Evolutionary conservation across 2,797 vertebrate genomes (phyloP), one percentile per base, ranked within the genome.

Genomic region (Hemibagrus guttatus): DNA sequence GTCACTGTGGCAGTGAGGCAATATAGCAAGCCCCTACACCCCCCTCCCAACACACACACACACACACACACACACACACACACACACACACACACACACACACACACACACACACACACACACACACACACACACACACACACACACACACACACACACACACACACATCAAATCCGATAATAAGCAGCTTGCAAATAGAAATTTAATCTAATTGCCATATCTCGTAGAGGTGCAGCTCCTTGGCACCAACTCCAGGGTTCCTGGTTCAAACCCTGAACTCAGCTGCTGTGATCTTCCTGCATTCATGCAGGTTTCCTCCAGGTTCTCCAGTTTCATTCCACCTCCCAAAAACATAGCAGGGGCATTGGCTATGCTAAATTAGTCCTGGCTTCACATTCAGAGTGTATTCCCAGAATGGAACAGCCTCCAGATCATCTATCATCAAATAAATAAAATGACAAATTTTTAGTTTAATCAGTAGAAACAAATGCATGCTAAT

Each of bases 191-290:
- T 54, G 56, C 52, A 83, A n/a, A 71, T 56, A 71, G 28, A 54
- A 71, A 58, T 54, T 84, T 28, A 64, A 12, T 12, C 46, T 52
- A 78, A 54, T 64, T 84, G 72, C 26, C 46, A 78, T 52, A 78
- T 54, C 39, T 83, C 8, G 52, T 42, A 35, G 58, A 7, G 11
- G 54, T 80, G 56, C 58, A 61, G 13, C 6, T 3, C 12, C 12
- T 42, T 63, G 35, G 56, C 23, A 52, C 42, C 3, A 4, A 1
- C 61, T 64, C 8, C 42, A 81, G 26, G 17, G 39, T 31, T n/a
- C 2, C 54, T 23, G 28, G 54, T 19, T 78, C 2, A 39, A 1
- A 56, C 35, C 52, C 8, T 58, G n/a, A 78, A 35, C 17, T 35
- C 52, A 58, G 14, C 8, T 54, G 2, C 9, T 39, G 9, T 21